Evolutionary conservation across 1,140 invertebrate species (phyloP).

Genomic region (Scylla paramamosain): DNA sequence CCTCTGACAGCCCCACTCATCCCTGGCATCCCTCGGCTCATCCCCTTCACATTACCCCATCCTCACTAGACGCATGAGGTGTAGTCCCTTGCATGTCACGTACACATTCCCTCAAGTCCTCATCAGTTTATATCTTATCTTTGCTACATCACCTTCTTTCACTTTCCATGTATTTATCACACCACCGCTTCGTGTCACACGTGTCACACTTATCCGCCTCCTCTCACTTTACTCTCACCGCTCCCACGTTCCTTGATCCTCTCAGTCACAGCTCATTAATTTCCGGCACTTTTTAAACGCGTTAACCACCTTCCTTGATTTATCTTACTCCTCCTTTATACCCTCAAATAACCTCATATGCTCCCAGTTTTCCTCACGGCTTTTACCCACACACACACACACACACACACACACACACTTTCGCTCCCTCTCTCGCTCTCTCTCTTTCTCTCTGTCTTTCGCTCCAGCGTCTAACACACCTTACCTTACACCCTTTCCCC

Average conservation of each 20-base stretch:
- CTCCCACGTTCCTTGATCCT: too few species aligned
- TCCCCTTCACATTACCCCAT: background rate
- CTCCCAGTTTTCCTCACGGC: too few species aligned
- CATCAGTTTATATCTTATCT: background rate
- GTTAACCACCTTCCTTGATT: too few species aligned
- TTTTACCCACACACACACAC: too few species aligned
- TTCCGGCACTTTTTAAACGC: too few species aligned
- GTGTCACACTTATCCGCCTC: background rate
- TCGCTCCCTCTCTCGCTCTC: too few species aligned
- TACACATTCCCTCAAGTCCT: background rate
- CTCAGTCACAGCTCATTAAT: too few species aligned
- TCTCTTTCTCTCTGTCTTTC: background rate
- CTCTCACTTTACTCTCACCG: background rate
- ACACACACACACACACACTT: too few species aligned
- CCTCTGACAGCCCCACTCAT: background rate
- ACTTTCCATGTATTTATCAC: background rate
- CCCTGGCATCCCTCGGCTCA: background rate
- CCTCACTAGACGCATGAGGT: background rate
- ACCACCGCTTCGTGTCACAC: background rate
- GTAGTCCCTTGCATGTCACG: background rate
- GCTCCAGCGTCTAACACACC: background rate
- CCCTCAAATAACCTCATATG: too few species aligned
- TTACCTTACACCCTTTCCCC: background rate
- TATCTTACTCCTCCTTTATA: too few species aligned
- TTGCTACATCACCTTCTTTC: background rate